Conservation (phyloP, 2,113 vertebrate species). For the Tetrao urogallus region DNA sequence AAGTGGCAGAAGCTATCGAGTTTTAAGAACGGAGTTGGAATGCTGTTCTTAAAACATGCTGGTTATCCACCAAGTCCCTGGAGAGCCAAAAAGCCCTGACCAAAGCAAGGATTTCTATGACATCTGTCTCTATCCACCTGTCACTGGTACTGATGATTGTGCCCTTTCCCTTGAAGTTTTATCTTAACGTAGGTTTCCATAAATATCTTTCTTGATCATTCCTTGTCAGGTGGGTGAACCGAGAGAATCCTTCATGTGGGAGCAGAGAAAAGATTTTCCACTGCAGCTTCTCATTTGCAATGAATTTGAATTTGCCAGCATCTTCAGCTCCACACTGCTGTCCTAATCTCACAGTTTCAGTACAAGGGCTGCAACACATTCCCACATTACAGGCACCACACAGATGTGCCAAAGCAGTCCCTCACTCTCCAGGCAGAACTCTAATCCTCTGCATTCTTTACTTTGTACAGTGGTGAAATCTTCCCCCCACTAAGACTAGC, state of each 20-base stretch:
- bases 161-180: conserved; percentile 54
- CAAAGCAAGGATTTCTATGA: not conserved
- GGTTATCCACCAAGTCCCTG: not conserved
- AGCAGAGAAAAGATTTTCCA: conserved; percentile 51
- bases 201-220: conserved; percentile 61
- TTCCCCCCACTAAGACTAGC: not conserved
- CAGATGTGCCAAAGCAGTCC: not conserved
- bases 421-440: not conserved
- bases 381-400: not conserved
- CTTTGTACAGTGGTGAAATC: not conserved
- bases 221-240: conserved; percentile 61
- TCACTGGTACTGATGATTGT: not conserved
- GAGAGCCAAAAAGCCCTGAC: not conserved
- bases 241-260: conserved; percentile 55
- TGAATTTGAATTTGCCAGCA: not conserved
- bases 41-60: not conserved
- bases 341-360: not conserved
- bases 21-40: not conserved
- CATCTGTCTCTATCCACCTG: not conserved
- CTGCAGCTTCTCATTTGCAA: conserved; percentile 31
- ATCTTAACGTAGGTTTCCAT: conserved; percentile 12
- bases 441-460: not conserved
- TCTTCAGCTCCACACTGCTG: not conserved
- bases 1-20: fast-evolving
- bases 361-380: not conserved